phyloP scores from a whole-genome alignment of 2,113 vertebrate genomes.

The Platysteira castanea region DNA sequence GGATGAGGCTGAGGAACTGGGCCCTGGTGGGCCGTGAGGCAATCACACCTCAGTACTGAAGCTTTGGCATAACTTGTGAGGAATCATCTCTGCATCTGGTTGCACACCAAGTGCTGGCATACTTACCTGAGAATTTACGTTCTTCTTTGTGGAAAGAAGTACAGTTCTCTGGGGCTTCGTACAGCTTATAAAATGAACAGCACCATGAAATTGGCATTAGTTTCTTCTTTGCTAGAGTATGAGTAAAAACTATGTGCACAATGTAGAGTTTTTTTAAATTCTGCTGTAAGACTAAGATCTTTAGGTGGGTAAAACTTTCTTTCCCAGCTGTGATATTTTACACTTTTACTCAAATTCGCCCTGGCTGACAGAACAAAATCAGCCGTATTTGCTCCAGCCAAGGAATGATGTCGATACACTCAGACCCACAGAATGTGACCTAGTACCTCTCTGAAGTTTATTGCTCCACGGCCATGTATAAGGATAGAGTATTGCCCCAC shows the following conservation, averaged over 20 bases:
- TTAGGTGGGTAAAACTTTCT: not conserved
- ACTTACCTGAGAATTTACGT: not conserved
- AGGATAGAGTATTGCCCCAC: not conserved
- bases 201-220: not conserved
- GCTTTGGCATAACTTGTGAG: accelerated
- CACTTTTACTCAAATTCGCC: not conserved
- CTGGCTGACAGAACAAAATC: not conserved
- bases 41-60: not conserved
- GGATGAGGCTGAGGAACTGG: not conserved
- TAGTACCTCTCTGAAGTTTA: not conserved
- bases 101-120: not conserved
- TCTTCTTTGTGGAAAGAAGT: not conserved
- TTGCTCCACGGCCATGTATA: not conserved
- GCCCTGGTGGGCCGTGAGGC: accelerated
- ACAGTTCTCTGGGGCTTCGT: not conserved
- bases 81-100: not conserved
- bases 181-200: not conserved
- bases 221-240: not conserved
- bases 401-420: not conserved
- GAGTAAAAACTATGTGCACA: accelerated
- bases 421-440: not conserved
- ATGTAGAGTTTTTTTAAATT: not conserved
- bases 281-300: not conserved
- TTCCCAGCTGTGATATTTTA: not conserved
- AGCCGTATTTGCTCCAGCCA: not conserved